These are phyloP conservation scores for Diaphora mendica DNA, from an alignment of 2,888 invertebrate genomes.

Conservation along the genomic window DNA sequence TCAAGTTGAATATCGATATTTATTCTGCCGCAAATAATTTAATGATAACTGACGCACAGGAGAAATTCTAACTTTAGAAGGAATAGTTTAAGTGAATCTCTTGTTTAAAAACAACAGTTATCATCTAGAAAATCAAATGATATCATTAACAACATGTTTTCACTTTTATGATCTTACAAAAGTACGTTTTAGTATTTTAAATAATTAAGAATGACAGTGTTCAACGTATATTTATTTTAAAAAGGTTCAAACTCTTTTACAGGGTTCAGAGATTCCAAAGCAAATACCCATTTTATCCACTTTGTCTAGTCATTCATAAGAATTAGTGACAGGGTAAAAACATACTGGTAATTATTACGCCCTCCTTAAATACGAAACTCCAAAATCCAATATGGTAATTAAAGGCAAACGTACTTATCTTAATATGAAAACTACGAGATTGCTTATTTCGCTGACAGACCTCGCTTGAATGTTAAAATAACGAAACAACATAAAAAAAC, in stretches of 20 bases:
- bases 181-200: no score
- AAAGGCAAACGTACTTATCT: neutral
- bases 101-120: no score
- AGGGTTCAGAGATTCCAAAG: neutral
- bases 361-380: neutral
- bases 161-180: no score
- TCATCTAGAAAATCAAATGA: no score
- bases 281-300: neutral
- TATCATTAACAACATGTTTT: no score
- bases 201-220: neutral
- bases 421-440: neutral
- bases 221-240: neutral
- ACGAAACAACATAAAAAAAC: no score
- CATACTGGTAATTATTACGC: neutral
- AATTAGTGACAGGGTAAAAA: neutral
- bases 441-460: no score
- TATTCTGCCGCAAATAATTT: no score
- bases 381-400: neutral
- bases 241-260: neutral
- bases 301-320: conserved; percentile 1
- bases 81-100: no score
- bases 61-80: no score
- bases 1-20: neutral
- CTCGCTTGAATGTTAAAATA: no score
- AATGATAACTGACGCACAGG: no score